A percentile compares a stretch with the other conserved stretches of the same genome.
phyloP scores from a whole-genome alignment of 2,113 vertebrate genomes.

The Petaurus breviceps region DNA sequence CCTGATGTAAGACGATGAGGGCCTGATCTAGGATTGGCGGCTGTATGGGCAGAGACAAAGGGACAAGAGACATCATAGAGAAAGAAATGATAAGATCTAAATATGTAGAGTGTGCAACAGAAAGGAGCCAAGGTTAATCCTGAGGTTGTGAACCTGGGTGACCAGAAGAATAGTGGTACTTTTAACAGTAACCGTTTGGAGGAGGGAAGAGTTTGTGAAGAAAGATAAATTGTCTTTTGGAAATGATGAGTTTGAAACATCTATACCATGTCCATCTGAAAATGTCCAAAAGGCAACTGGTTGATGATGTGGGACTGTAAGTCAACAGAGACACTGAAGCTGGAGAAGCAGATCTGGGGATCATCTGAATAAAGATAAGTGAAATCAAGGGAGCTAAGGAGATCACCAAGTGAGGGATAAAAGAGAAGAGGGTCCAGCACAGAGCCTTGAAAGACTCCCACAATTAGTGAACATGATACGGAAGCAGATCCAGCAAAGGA shows the following conservation, averaged over 20 bases:
- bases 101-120: neutral
- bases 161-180: neutral
- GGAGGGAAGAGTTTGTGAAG: neutral
- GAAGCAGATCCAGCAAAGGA: neutral
- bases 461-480: neutral
- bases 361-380: neutral
- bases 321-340: neutral
- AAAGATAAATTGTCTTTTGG: neutral
- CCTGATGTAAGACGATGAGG: neutral
- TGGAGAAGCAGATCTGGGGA: neutral
- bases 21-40: neutral
- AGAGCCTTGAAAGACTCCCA: neutral
- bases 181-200: neutral
- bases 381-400: neutral
- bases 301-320: neutral
- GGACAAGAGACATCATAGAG: neutral
- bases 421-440: neutral
- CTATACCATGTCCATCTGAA: neutral
- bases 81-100: neutral
- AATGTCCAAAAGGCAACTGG: neutral
- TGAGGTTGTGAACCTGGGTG: neutral
- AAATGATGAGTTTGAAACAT: neutral
- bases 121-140: neutral
- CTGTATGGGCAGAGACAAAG: neutral
- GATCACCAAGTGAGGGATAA: neutral